phyloP scores from a whole-genome alignment of 37 sponge, comb jelly and placozoan genomes.

The Spongia lamella region DNA sequence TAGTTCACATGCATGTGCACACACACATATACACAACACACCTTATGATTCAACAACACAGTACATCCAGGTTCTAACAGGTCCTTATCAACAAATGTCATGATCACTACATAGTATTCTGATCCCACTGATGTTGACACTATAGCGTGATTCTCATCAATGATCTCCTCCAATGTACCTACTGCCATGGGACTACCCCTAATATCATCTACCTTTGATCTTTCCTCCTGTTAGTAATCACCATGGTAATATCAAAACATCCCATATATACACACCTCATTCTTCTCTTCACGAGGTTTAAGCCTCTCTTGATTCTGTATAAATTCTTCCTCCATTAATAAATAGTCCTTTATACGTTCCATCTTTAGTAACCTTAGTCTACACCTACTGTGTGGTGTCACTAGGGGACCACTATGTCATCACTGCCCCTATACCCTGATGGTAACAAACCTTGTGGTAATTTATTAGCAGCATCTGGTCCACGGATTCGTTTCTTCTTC shows the following conservation, averaged over 20 bases:
- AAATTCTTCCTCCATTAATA: slow-evolving; percentile 97
- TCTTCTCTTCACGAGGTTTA: slow-evolving; percentile 95
- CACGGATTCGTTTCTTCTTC: slow-evolving; percentile 84
- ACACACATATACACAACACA: neutral
- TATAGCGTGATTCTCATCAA: slow-evolving; percentile 99
- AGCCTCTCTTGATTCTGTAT: slow-evolving; percentile 91
- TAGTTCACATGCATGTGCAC: neutral
- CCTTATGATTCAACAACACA: slow-evolving; percentile 96
- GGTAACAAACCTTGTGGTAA: slow-evolving; percentile 76
- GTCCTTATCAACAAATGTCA: slow-evolving; percentile 99
- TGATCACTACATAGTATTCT: slow-evolving; percentile 97
- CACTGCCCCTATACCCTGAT: neutral
- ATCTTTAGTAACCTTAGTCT: slow-evolving; percentile 86
- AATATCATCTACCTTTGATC: slow-evolving; percentile 95
- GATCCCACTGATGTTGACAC: slow-evolving; percentile 97
- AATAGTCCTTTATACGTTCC: slow-evolving; percentile 93
- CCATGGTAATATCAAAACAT: neutral
- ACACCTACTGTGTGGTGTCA: slow-evolving; percentile 93
- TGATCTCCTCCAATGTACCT: slow-evolving; percentile 97
- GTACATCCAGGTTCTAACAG: slow-evolving; percentile 98
- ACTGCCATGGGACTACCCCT: slow-evolving; percentile 98
- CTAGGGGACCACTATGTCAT: slow-evolving; percentile 22
- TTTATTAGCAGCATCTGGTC: slow-evolving; percentile 95
- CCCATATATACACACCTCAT: slow-evolving; percentile 82
- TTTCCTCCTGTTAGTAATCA: slow-evolving; percentile 76